phyloP scores from a whole-genome alignment of 2,113 vertebrate genomes.

The Opisthocomus hoazin region DNA sequence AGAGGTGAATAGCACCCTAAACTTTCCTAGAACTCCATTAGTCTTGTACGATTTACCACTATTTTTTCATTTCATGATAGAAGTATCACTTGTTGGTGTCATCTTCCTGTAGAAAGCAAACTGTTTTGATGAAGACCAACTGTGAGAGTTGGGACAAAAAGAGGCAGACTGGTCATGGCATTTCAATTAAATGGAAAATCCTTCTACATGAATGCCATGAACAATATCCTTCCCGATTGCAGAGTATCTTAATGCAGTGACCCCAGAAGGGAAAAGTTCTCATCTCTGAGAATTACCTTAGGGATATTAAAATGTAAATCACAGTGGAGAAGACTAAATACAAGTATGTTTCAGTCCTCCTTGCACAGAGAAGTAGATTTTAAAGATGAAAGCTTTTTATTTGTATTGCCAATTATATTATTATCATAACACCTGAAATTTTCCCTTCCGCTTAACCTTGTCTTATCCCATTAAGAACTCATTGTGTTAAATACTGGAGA shows the following conservation, averaged over 20 bases:
- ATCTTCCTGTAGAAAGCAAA: slow-evolving; percentile 10
- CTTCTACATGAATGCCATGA: neutral
- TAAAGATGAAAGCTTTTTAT: neutral
- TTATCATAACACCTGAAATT: neutral
- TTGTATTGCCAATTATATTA: neutral
- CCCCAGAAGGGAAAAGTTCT: neutral
- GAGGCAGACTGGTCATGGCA: neutral
- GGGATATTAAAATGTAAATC: neutral
- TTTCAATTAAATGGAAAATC: slow-evolving; percentile 8
- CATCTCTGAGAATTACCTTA: neutral
- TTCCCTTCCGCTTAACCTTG: neutral
- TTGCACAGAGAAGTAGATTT: neutral
- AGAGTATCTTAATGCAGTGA: neutral
- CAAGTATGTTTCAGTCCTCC: neutral
- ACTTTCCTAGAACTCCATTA: slow-evolving; percentile 19
- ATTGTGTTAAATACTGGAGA: neutral
- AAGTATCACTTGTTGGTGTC: neutral
- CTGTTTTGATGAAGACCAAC: slow-evolving; percentile 43
- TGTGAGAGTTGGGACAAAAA: neutral
- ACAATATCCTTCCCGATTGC: neutral
- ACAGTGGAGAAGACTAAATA: neutral
- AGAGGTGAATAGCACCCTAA: neutral
- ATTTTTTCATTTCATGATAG: neutral
- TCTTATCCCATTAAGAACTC: neutral
- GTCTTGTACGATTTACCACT: slow-evolving; percentile 13